A percentile compares a stretch with the other conserved stretches of the same genome.
phyloP scores from a whole-genome alignment of 1,140 invertebrate species.

The Chironomus tepperi region DNA sequence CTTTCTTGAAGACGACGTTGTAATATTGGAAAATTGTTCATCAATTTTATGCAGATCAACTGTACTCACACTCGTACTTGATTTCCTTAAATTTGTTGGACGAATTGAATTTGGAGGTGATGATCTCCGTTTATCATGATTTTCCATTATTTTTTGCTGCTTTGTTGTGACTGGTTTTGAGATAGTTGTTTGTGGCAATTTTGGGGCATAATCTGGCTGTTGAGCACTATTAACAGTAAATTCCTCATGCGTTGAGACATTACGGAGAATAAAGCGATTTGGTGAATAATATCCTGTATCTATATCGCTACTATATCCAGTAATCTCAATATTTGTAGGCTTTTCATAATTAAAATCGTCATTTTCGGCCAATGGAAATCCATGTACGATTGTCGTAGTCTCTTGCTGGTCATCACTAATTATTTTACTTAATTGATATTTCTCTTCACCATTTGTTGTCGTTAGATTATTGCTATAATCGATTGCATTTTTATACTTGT shows the following conservation, averaged over 20 bases:
- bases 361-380: background rate
- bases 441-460: background rate
- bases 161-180: constrained; percentile 25
- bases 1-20: constrained; percentile 31
- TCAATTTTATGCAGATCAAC: constrained; percentile 39
- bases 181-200: constrained; percentile 25
- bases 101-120: background rate
- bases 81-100: constrained; percentile 16
- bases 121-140: background rate
- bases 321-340: background rate
- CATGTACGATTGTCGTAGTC: constrained; percentile 20
- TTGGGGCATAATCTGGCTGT: constrained; percentile 33
- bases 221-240: constrained; percentile 38
- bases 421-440: constrained; percentile 14
- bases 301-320: constrained; percentile 23
- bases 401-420: constrained; percentile 16
- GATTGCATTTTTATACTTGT: background rate
- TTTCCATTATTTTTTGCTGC: constrained; percentile 5
- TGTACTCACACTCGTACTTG: constrained; percentile 34
- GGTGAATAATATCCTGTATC: constrained; percentile 29
- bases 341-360: background rate
- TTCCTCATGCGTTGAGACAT: constrained; percentile 37
- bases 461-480: constrained; percentile 10
- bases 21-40: constrained; percentile 38
- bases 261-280: constrained; percentile 37